Conservation (phyloP, 1,140 invertebrate species). For the Pygmarrhopalites habei region DNA sequence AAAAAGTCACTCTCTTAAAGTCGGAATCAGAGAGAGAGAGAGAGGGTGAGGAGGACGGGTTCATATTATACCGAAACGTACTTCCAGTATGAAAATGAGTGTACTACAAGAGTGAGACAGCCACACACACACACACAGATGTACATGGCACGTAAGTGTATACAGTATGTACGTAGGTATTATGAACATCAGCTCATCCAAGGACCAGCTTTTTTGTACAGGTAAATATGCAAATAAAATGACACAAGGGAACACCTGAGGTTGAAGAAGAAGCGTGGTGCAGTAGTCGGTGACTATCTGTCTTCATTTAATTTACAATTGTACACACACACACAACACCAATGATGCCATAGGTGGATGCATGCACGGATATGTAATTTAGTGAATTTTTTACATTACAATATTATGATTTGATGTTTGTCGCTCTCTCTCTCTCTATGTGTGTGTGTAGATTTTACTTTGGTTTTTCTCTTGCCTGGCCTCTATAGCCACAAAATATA, state of each 20-base stretch:
- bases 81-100: not conserved
- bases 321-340: too few species aligned
- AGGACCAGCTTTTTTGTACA: not conserved
- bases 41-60: not conserved
- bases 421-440: too few species aligned
- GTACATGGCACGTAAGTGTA: not conserved
- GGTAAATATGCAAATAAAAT: not conserved
- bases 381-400: too few species aligned
- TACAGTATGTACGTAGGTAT: not conserved
- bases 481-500: too few species aligned
- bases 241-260: not conserved
- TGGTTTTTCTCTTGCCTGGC: too few species aligned
- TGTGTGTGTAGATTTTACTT: too few species aligned
- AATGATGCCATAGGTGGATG: too few species aligned
- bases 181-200: not conserved
- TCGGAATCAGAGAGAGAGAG: not conserved
- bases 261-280: not conserved
- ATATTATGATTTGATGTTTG: too few species aligned
- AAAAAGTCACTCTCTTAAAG: too few species aligned
- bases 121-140: not conserved
- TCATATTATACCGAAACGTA: not conserved
- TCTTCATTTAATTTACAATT: not conserved
- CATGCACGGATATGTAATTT: too few species aligned
- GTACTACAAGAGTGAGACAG: not conserved
- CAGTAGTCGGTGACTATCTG: not conserved